Conservation (phyloP, 2,113 vertebrate genomes). For the Ia io region DNA sequence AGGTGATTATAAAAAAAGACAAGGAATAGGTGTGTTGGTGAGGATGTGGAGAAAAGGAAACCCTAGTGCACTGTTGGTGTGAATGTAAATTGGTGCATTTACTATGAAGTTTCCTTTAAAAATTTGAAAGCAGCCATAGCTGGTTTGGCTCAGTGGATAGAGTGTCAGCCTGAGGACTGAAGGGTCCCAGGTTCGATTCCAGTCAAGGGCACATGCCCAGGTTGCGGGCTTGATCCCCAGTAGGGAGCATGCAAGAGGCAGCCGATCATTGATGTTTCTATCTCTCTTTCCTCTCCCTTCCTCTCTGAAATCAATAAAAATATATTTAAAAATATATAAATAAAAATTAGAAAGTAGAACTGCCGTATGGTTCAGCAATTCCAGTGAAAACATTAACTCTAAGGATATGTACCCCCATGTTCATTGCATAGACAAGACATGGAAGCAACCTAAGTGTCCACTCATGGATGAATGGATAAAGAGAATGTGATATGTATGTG, state of each 20-base stretch:
- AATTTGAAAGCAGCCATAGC: neutral
- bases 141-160: too few relatives aligned
- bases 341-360: neutral
- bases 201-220: too few relatives aligned
- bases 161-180: too few relatives aligned
- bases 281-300: too few relatives aligned
- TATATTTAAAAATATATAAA: too few relatives aligned
- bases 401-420: neutral
- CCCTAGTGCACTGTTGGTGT: neutral
- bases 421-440: neutral
- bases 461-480: neutral
- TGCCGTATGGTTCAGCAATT: neutral
- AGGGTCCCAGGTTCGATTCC: too few relatives aligned
- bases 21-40: neutral
- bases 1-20: neutral
- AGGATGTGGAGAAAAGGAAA: neutral
- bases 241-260: too few relatives aligned
- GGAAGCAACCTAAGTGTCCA: neutral
- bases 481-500: neutral
- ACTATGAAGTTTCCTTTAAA: neutral
- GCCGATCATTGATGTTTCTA: too few relatives aligned
- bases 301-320: too few relatives aligned
- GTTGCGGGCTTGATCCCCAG: too few relatives aligned
- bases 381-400: neutral
- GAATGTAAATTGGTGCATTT: neutral